phyloP scores from a whole-genome alignment of 2,797 vertebrate species.

The Coracias cyanogaster region DNA sequence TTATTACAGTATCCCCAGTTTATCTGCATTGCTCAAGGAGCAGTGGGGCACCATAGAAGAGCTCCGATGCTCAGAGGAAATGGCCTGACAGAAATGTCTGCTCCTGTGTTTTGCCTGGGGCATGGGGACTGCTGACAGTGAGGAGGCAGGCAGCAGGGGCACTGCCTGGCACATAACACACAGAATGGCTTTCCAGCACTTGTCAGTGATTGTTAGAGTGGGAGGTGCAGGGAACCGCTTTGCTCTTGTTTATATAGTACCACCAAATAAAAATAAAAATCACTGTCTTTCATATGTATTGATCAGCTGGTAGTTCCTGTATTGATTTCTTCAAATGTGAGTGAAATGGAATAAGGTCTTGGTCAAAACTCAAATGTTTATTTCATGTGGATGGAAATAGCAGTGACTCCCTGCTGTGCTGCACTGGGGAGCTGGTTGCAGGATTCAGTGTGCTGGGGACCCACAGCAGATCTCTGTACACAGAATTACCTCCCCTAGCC shows the following conservation, averaged over 20 bases:
- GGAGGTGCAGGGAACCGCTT: background rate
- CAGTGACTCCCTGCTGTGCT: background rate
- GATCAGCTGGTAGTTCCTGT: background rate
- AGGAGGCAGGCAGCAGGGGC: background rate
- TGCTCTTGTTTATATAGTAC: background rate
- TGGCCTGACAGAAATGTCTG: background rate
- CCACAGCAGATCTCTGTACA: background rate
- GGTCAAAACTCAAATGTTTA: background rate
- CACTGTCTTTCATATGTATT: background rate
- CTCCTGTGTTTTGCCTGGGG: background rate
- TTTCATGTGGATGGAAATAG: background rate
- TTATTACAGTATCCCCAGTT: background rate
- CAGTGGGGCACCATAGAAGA: background rate
- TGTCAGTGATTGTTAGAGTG: background rate
- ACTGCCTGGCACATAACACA: too few species aligned
- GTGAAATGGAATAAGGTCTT: background rate
- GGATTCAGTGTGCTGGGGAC: background rate
- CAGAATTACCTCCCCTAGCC: background rate
- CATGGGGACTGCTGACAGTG: accelerated
- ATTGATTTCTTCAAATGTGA: background rate
- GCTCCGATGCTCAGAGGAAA: background rate
- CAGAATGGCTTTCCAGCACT: background rate
- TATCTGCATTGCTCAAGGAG: background rate
- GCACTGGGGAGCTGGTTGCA: background rate
- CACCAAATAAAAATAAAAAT: background rate